Evolutionary conservation across 2,888 invertebrate species (phyloP), one percentile per base, ranked within the genome.

Genomic region (Oligia latruncula): DNA sequence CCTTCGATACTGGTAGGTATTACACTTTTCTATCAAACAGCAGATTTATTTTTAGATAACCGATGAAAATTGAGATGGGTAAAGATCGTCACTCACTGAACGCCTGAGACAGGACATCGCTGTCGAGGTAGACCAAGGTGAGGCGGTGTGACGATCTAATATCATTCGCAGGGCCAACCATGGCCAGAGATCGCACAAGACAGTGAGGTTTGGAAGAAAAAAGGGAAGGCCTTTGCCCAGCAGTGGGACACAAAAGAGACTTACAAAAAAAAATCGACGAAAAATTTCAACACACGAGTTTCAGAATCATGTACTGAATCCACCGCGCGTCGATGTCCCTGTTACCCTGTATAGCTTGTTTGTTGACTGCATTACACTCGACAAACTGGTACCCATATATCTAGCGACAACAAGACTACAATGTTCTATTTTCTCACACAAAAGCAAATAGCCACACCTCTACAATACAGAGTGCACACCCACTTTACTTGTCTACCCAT

Each of bases 371-470:
- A 62, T 68, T 58, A 68, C 68, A 65, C 15, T 77, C 20, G 23
- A 74, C 52, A 71, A 71, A 65, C 75, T 70, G 2, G 65, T 78
- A 55, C n/a, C 23, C 71, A 78, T 76, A 78, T 74, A 68, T 78
- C 43, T 40, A 71, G n/a, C 49, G 60, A 71, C 80, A 84, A 78
- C 73, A 65, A 76, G 60, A 71, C 68, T 60, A 60, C 65, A 65
- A 52, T 71, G 67, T 84, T 72, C 77, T 70, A 79, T 84, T 81
- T 87, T 87, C 86, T 77, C 74, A 29, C n/a, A 67, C 77, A 87
- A 85, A 83, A 79, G 70, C 78, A 74, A 66, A 86, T 76, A 78
- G 87, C 87, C 87, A 77, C 85, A 80, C 85, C 85, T 85, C 87
- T 83, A 73, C 80, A 77, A 85, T 72, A 67, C 82, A 52, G 65